Evolutionary conservation across 2,113 vertebrate genomes (phyloP), one percentile per base, ranked within the genome.

Genomic region (Oreochromis tanganicae): DNA sequence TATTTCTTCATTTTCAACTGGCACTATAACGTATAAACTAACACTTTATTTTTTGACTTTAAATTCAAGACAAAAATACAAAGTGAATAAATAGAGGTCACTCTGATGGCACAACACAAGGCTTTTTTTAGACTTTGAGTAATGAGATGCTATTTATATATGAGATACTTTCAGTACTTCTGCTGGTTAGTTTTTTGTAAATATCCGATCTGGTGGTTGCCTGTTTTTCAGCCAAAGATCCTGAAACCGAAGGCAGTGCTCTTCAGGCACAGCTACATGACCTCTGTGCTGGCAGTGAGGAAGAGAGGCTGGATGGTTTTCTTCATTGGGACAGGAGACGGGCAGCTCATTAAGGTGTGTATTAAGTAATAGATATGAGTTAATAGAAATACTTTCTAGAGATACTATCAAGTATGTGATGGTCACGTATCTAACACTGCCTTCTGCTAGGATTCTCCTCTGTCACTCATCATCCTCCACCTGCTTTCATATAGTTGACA

Each of bases 261-360:
- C 14, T 94, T 97, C 94, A 94, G 85, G 85, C 95, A 97, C 88
- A 96, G 95, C 41, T 93, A 94, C 93, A 96, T 99, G 94, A 97
- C 95, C 24, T 97, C 97, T 6, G 97, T 99, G 82, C 96, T 97
- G 93, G 97, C 97, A 41, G 96, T 96, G 21, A 96, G 95, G 87
- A 94, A 97, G 50, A 90, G 95, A 32, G 94, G 95, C 90, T 97
- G 94, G 94, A 91, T 95, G 24, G 96, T 98, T 91, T 93, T 98
- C 61, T 98, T 98, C 93, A 94, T 98, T 86, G 97, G 97, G 83
- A 98, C 98, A 17, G 95, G 91, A 89, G 94, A 97, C 57, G 98
- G 98, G 80, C 97, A 98, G 92, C 91, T 99, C 84, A 96, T 98
- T 56, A 98, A 98, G 97, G 98, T 99, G 46, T 8, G 92, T 68